Evolutionary conservation across 2,888 invertebrate genomes (phyloP).

Genomic region (Drosophila formosana): DNA sequence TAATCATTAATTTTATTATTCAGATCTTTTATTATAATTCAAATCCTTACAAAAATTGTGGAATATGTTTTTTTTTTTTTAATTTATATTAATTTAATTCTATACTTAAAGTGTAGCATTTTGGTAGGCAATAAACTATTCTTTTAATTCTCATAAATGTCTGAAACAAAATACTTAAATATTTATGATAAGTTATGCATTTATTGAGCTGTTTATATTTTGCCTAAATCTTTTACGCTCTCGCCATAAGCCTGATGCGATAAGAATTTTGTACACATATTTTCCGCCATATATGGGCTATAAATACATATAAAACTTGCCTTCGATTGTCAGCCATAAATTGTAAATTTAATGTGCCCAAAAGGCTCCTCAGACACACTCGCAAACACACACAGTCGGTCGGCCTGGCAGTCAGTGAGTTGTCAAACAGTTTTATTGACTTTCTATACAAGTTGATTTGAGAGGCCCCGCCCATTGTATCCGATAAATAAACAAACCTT

Average conservation of each 20-base stretch:
- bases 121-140: no score
- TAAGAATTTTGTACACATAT: slow-evolving; percentile 1
- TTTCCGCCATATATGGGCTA: slow-evolving; percentile 15
- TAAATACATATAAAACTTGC: slow-evolving; percentile 48
- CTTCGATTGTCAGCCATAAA: slow-evolving; percentile 65
- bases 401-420: slow-evolving; percentile 54
- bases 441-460: slow-evolving; percentile 64
- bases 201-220: slow-evolving; percentile 10
- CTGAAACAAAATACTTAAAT: neutral
- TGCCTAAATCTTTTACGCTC: slow-evolving; percentile 14
- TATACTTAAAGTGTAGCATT: no score
- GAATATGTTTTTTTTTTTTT: no score
- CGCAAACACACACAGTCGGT: slow-evolving; percentile 13
- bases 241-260: neutral
- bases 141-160: no score
- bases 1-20: neutral
- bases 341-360: slow-evolving; percentile 74
- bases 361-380: slow-evolving; percentile 24
- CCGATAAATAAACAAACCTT: slow-evolving; percentile 57
- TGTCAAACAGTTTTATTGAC: slow-evolving; percentile 80
- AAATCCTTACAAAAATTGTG: neutral
- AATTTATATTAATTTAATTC: no score
- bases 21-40: neutral
- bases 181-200: slow-evolving; percentile 13
- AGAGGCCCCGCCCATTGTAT: slow-evolving; percentile 3